phyloP scores from a whole-genome alignment of 92 coral and sea anemone genomes.

The Nematostella vectensis region DNA sequence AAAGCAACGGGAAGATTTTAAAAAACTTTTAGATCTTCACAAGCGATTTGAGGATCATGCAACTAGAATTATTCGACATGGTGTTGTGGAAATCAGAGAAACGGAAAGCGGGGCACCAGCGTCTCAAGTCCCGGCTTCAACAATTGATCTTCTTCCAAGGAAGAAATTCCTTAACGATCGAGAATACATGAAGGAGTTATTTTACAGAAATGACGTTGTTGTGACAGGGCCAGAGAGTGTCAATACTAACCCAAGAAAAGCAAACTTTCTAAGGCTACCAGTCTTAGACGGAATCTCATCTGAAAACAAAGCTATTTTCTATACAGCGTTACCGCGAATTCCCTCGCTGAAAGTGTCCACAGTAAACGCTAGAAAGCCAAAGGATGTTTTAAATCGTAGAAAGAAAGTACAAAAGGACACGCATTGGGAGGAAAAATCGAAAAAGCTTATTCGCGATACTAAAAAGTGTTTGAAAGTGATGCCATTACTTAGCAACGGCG shows the following conservation, averaged over 20 bases:
- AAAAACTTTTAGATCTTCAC: conserved; percentile 54
- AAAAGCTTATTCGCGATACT: neutral
- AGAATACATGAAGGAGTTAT: conserved; percentile 41
- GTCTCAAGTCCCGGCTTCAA: neutral
- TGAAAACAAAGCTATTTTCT: conserved; percentile 72
- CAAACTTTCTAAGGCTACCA: conserved; percentile 41
- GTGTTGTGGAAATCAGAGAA: conserved; percentile 39
- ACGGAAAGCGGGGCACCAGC: neutral
- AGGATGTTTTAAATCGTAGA: neutral
- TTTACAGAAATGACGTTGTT: neutral
- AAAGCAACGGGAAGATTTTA: neutral
- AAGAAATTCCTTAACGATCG: conserved; percentile 19
- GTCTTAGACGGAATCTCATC: conserved; percentile 56
- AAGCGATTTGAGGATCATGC: conserved; percentile 82
- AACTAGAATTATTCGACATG: conserved; percentile 40
- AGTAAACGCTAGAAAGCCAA: conserved; percentile 21
- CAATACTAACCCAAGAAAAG: neutral
- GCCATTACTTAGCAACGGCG: conserved; percentile 50
- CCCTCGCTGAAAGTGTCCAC: no score
- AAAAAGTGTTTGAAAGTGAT: conserved; percentile 24
- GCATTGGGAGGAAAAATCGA: neutral
- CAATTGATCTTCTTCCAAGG: conserved; percentile 2
- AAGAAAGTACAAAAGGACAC: neutral
- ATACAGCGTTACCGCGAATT: conserved; percentile 50
- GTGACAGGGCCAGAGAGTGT: neutral